Evolutionary conservation across 2,797 vertebrate genomes (phyloP), one percentile per base, ranked within the genome.

Genomic region (Malurus splendens): DNA sequence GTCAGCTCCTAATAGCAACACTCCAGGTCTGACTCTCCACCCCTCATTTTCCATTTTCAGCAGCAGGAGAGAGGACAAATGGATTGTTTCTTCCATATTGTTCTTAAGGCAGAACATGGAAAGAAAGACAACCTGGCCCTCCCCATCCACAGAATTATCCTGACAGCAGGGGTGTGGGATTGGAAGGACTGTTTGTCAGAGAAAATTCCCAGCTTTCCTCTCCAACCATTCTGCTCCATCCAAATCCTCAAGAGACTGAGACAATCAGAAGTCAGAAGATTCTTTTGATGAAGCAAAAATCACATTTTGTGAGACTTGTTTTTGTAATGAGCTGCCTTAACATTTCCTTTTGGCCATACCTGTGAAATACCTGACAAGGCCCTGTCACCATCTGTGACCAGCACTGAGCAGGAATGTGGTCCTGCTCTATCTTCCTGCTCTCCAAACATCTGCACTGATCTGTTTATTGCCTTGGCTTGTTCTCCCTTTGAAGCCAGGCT

Each of bases 381-480:
- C 42, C 38, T 42, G 30, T 71, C 32, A 70, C 13, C 12, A 52
- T 25, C 12, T 55, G 59, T 59, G 44, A 48, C 44, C 38, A 48
- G 32, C 42, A 24, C 15, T 1, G 4, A 47, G n/a, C n/a, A 33
- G 13, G 73, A 51, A 51, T 1, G 0, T 65, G 36, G 15, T n/a
- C 38, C 28, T 71, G 23, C 25, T 72, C 42, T 61, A 7, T 60
- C 41, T 28, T 74, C 36, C 51, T 83, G 73, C 41, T 68, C 18
- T 48, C 56, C 33, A 25, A 56, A 72, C 6, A 17, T 17, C 44
- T 59, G n/a, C 44, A 59, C 5, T 42, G 30, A 24, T 64, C 30
- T 52, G 24, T 33, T 82, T 65, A 14, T 23, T 67, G 39, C 50
- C 41, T 70, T 42, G 36, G 22, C 23, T 57, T 54, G n/a, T 24